A percentile compares a stretch with the other conserved stretches of the same genome.
Conservation (phyloP, 2,888 invertebrate species). For the Calephelis perditalis region DNA sequence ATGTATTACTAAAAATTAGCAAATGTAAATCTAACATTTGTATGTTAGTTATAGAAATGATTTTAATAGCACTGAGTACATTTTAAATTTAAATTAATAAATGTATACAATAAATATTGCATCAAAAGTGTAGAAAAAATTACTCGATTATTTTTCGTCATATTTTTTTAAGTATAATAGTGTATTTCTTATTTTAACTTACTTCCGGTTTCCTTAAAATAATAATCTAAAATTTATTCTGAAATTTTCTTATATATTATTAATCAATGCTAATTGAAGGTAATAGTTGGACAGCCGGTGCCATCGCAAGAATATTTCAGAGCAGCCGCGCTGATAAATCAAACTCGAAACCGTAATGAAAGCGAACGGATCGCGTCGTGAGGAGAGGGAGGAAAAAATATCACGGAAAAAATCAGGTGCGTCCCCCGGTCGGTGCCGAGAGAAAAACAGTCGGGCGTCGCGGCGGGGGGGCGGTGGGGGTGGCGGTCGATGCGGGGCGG, state of each 20-base stretch:
- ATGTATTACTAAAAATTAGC: slow-evolving; percentile 5
- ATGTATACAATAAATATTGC: too few relatives aligned
- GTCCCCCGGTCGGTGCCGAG: slow-evolving; percentile 73
- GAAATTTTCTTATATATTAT: slow-evolving; percentile 42
- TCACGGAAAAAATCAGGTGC: slow-evolving; percentile 79
- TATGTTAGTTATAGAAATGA: too few relatives aligned
- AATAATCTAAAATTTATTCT: background rate
- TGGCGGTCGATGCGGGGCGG: slow-evolving; percentile 63
- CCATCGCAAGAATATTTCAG: slow-evolving; percentile 73
- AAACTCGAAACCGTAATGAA: slow-evolving; percentile 79
- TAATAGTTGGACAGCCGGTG: slow-evolving; percentile 70
- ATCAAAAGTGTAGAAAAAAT: too few relatives aligned
- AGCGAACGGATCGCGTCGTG: slow-evolving; percentile 78
- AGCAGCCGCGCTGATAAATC: slow-evolving; percentile 75
- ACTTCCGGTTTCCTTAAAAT: background rate
- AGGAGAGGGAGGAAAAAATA: slow-evolving; percentile 77
- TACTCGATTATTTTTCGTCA: too few relatives aligned
- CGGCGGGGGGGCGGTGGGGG: slow-evolving; percentile 46
- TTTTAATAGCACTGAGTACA: too few relatives aligned
- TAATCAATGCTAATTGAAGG: slow-evolving; percentile 73
- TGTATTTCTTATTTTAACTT: slow-evolving; percentile 20
- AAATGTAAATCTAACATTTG: too few relatives aligned
- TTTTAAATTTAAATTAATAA: too few relatives aligned
- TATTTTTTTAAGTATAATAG: too few relatives aligned
- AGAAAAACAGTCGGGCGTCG: slow-evolving; percentile 71